Evolutionary conservation across 2,113 vertebrate genomes (phyloP).

Genomic region (Bos indicus): DNA sequence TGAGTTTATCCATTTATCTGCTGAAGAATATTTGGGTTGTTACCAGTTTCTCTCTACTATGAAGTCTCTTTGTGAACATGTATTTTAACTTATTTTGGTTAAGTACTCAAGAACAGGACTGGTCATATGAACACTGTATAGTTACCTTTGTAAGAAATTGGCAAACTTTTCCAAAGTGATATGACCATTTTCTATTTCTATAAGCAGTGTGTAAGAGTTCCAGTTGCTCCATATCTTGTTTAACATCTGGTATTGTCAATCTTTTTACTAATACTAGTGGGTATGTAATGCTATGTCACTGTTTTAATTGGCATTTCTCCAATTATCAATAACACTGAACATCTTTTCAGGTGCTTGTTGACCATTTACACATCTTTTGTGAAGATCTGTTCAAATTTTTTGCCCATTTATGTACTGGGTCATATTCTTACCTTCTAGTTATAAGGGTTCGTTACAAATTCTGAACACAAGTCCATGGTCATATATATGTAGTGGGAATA

Average conservation of each 20-base stretch:
- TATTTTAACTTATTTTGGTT: conserved; percentile 24
- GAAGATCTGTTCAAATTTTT: neutral
- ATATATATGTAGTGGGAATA: neutral
- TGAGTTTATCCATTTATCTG: neutral
- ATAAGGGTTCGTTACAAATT: neutral
- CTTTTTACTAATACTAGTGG: neutral
- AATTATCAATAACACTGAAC: neutral
- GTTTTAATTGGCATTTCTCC: neutral
- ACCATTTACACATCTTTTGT: neutral
- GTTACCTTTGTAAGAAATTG: neutral
- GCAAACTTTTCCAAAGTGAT: neutral
- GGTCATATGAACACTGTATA: neutral
- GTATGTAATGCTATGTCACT: neutral
- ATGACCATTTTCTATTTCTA: neutral
- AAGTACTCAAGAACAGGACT: neutral
- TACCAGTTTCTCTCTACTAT: neutral
- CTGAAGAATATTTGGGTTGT: neutral
- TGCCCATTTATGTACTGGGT: neutral
- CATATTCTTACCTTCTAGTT: neutral
- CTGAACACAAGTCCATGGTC: neutral
- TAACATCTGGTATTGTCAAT: neutral
- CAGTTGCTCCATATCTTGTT: neutral
- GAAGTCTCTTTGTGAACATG: neutral
- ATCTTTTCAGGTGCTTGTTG: neutral
- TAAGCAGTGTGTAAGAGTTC: neutral